Evolutionary conservation across 2,113 vertebrate genomes (phyloP), one percentile per base, ranked within the genome.

Genomic region (Microcebus lehilahytsara): DNA sequence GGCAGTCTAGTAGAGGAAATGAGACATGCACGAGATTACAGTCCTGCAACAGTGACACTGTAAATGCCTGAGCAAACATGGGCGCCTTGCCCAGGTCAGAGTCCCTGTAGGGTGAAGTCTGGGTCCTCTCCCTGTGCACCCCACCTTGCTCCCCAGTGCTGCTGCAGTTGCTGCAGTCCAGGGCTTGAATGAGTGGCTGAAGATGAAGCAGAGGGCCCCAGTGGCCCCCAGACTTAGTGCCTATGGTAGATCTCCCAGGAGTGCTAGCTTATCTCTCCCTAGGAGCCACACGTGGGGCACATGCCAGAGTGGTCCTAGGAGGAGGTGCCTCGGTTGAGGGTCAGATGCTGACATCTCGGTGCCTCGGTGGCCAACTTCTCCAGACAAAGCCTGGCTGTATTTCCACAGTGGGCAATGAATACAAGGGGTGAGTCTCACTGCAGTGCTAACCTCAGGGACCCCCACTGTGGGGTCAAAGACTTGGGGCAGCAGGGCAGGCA

Each of bases 341-440:
- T 78, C 88, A 89, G 37, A 46, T 74, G 19, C 37, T 25, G 46
- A 77, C 12, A 11, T 17, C 27, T 71, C 25, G 40, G 49, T 75
- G 30, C n/a, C 56, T 40, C 40, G 40, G 40, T 62, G 9, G 10
- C 14, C 56, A 80, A 9, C 13, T 34, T 30, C 23, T 69, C 32
- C n/a, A 20, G 25, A 32, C 78, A 56, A 67, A 85, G 81, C 89
- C 42, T 58, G 13, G 6, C 3, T 19, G 6, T 40, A 23, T 60
- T 71, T 93, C 66, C 77, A 64, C 60, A 51, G 66, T 2, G 17
- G 51, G 12, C 46, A 5, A 1, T 71, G 66, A 62, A 4, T 9
- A 27, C 42, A 9, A 34, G 83, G 53, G 53, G 49, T 0, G 0
- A 4, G 12, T n/a, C 22, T 23, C 25, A 16, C 5, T 2, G 2